Conservation (phyloP, 1,140 invertebrate genomes). For the Drusus annulatus region DNA sequence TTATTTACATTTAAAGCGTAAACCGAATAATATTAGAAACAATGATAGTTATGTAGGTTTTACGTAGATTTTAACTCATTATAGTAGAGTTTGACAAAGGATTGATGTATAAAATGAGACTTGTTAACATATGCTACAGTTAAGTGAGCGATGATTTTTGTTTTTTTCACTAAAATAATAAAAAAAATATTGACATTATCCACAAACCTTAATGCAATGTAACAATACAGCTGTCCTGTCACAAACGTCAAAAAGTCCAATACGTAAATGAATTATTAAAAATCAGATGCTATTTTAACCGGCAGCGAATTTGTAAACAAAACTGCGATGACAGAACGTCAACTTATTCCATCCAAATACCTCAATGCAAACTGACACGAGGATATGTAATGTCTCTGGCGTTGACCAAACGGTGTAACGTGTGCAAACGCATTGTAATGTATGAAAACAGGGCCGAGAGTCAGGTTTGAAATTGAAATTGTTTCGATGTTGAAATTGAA, state of each 20-base stretch:
- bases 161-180: too few species aligned
- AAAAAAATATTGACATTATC: too few species aligned
- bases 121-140: too few species aligned
- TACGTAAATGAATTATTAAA: background rate
- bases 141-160: too few species aligned
- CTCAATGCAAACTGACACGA: slow-evolving; percentile 20
- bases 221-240: slow-evolving; percentile 2
- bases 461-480: background rate
- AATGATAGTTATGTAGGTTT: too few species aligned
- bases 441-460: background rate
- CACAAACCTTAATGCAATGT: background rate
- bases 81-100: too few species aligned
- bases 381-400: background rate
- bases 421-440: slow-evolving; percentile 32
- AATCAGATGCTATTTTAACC: background rate
- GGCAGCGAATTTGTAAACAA: slow-evolving; percentile 34
- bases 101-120: too few species aligned
- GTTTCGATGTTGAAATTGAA: background rate
- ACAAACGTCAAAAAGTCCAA: background rate
- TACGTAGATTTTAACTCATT: too few species aligned
- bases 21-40: too few species aligned
- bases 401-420: background rate
- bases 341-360: background rate
- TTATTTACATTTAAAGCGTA: too few species aligned
- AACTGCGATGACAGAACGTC: slow-evolving; percentile 37